Evolutionary conservation across 2,888 invertebrate species (phyloP).

Genomic region (Heteromyza rotundicornis): DNA sequence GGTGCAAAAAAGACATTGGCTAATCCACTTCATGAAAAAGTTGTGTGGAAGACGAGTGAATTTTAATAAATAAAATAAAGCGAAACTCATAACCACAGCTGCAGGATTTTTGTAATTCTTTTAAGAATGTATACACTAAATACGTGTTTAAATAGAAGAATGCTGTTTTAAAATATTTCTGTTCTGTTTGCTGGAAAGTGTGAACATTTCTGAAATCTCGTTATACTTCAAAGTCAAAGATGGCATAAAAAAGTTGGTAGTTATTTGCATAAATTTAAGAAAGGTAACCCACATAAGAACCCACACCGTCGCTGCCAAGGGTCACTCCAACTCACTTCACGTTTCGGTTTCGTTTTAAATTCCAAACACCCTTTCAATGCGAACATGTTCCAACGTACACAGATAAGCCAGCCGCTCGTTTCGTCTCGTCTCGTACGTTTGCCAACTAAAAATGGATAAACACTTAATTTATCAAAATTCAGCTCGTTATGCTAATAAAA

Average conservation of each 20-base stretch:
- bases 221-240: constrained; percentile 48
- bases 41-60: too few species aligned
- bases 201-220: constrained; percentile 54
- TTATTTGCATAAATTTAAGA: constrained; percentile 37
- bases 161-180: too few species aligned
- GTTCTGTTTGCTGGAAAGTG: too few species aligned
- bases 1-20: too few species aligned
- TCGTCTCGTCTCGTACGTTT: too few species aligned
- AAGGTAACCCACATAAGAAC: background rate
- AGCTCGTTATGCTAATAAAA: constrained; percentile 56
- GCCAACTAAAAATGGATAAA: constrained; percentile 45
- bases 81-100: background rate
- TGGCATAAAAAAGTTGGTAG: too few species aligned
- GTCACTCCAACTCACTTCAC: background rate
- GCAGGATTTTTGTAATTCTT: too few species aligned
- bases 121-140: too few species aligned
- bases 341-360: background rate
- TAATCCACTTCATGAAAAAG: too few species aligned
- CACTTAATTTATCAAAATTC: constrained; percentile 58
- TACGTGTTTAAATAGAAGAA: too few species aligned
- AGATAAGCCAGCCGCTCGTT: too few species aligned
- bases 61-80: too few species aligned
- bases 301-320: background rate
- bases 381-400: background rate
- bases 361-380: background rate